Percentiles rank a stretch among this genome's conserved stretches.
These are phyloP conservation scores for Tretioscincus oriximinensis DNA, from an alignment of 2,113 vertebrate genomes.

Conservation along the genomic window DNA sequence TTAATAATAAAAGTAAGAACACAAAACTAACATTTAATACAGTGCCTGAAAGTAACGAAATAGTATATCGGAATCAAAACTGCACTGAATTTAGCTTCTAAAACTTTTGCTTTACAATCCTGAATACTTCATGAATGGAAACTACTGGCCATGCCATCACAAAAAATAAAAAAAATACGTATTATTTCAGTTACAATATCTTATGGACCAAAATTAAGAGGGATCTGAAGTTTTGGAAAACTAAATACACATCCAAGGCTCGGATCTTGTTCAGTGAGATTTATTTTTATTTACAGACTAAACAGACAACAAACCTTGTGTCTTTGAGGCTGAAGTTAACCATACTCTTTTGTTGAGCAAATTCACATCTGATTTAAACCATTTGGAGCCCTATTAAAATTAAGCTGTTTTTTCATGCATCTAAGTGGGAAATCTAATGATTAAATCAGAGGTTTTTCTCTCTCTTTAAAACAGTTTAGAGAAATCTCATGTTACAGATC, in stretches of 20 bases:
- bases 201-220: too few relatives aligned
- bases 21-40: too few relatives aligned
- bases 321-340: background rate
- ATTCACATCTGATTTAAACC: background rate
- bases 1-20: too few relatives aligned
- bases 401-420: background rate
- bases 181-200: too few relatives aligned
- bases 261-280: background rate
- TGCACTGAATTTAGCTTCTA: too few relatives aligned
- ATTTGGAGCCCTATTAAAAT: background rate
- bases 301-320: background rate
- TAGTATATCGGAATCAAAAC: too few relatives aligned
- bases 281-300: background rate
- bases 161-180: too few relatives aligned
- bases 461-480: constrained; percentile 19
- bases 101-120: too few relatives aligned
- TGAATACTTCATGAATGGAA: background rate
- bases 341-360: background rate
- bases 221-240: too few relatives aligned
- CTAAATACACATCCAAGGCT: too few relatives aligned
- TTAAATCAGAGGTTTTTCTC: fast-evolving
- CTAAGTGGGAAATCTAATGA: background rate
- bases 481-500: constrained; percentile 9
- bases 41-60: too few relatives aligned
- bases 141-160: too few relatives aligned